Conservation (phyloP, 2,113 vertebrate species). For the Pogonocichla stellata region DNA sequence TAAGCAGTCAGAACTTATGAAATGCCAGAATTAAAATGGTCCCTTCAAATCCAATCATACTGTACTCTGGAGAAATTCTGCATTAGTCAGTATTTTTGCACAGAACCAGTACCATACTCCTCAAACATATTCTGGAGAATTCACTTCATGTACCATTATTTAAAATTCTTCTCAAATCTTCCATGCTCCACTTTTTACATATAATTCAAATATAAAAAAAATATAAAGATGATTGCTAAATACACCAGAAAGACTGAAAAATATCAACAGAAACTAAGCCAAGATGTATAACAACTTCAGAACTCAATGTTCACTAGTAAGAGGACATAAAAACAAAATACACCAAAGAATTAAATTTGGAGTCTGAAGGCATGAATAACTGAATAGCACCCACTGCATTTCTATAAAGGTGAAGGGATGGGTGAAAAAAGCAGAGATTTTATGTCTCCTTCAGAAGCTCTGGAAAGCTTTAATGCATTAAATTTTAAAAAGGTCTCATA, state of each 20-base stretch:
- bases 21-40: background rate
- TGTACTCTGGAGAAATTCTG: background rate
- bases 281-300: background rate
- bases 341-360: background rate
- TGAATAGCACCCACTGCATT: background rate
- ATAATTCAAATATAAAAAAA: background rate
- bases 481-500: background rate
- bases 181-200: background rate
- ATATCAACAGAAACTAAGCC: background rate
- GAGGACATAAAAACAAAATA: background rate
- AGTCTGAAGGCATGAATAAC: background rate
- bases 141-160: background rate
- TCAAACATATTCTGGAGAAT: background rate
- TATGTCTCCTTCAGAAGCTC: background rate
- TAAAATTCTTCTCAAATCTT: background rate
- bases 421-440: background rate
- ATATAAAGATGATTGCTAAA: background rate
- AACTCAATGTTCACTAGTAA: background rate
- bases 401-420: background rate
- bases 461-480: background rate
- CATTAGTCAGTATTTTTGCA: background rate
- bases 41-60: background rate
- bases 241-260: background rate
- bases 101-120: background rate
- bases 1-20: background rate